Base-by-base conservation (phyloP, 2,797 vertebrate genomes). In the Rhadinocentrus ornatus region DNA sequence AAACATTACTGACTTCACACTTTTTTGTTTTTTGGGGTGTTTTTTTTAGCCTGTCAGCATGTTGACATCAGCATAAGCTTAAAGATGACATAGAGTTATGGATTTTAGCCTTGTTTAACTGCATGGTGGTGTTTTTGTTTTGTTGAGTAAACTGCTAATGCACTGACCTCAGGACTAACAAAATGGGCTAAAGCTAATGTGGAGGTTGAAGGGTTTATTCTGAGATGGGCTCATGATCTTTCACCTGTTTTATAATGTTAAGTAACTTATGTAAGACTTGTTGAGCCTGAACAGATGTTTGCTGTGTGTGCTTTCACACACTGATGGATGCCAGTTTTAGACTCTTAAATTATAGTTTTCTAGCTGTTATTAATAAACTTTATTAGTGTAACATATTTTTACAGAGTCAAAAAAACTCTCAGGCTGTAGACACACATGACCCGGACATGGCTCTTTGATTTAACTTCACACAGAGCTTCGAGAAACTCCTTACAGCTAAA, bases 221-320 rank as follows among this genome's bases (percentile, higher is more conserved):
- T 26, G 41, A 50, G 58, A 16, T 31, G 32, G n/a, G 54, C 55
- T 84, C 77, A 78, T 62, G 9, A 74, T 32, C 72, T 37, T 61
- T 86, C 59, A 69, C 56, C 71, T 80, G 73, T 81, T 87, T 90
- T n/a, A n/a, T 86, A 87, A 87, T 89, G 80, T 86, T 86, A 76
- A 72, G 34, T 15, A 35, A 61, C 24, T 9, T 44, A 60, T 61
- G 60, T 15, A 66, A 71, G 26, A 61, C 9, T 56, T 56, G 22
- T 22, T 6, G 67, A 62, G 44, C 5, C 68, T 63, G 24, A 50
- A 39, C 48, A 55, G 1, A 24, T 32, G 41, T 18, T 39, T 15
- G 3, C n/a, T 29, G 34, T 15, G 18, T 32, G 20, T 60, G 46
- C 29, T 61, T 50, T 53, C 15, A 82, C 67, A 69, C 39, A 9